A percentile compares a stretch with the other conserved stretches of the same genome.
Conservation (phyloP, 1,140 invertebrate genomes). For the Ephestia elutella region DNA sequence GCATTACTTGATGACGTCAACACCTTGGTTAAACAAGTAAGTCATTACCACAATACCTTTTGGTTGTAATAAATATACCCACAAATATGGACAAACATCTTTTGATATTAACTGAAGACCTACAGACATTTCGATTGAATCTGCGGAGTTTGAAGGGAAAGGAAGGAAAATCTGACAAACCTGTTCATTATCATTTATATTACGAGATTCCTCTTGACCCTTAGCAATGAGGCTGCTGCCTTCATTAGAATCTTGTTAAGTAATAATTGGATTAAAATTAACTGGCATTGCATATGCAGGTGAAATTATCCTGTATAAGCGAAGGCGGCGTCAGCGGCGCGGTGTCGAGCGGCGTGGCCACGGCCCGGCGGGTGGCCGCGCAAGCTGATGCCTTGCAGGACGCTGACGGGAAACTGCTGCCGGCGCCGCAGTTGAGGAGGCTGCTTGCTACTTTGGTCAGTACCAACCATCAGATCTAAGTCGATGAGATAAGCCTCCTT, state of each 20-base stretch:
- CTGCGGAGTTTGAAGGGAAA: too few species aligned
- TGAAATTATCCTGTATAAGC: conserved; percentile 67
- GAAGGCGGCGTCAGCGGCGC: conserved; percentile 37
- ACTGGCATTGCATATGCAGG: conserved; percentile 25
- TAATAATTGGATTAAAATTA: too few species aligned
- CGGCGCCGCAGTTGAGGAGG: conserved; percentile 79
- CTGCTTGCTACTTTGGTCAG: conserved; percentile 76
- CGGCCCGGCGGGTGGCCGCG: conserved; percentile 82
- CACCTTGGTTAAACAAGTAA: conserved; percentile 88
- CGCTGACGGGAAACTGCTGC: conserved; percentile 86
- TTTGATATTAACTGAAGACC: too few species aligned
- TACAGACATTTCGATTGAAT: too few species aligned
- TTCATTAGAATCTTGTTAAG: too few species aligned
- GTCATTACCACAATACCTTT: conserved; percentile 12
- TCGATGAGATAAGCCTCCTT: neutral
- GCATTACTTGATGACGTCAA: conserved; percentile 88
- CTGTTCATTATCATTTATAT: too few species aligned
- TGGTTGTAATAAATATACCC: too few species aligned
- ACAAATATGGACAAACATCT: too few species aligned
- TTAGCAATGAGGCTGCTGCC: too few species aligned
- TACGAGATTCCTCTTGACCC: too few species aligned
- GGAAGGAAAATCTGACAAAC: too few species aligned
- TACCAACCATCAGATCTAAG: too few species aligned
- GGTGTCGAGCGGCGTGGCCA: conserved; percentile 78
- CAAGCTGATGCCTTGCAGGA: conserved; percentile 84